phyloP scores from a whole-genome alignment of 2,888 invertebrate species.

The Phlogophora meticulosa region DNA sequence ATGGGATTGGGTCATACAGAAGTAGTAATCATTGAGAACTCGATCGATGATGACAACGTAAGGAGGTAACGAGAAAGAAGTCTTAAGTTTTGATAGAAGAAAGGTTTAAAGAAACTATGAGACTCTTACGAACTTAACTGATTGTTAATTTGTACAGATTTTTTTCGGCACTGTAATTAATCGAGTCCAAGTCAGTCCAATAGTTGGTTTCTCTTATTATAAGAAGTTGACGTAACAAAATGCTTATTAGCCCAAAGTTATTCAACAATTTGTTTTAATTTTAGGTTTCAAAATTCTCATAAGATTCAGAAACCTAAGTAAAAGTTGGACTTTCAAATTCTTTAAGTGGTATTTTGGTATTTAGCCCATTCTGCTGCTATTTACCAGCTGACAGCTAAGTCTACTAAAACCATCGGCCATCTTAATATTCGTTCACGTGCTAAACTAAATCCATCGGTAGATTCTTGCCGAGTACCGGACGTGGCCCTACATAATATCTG shows the following conservation, averaged over 20 bases:
- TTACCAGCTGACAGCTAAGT: not conserved
- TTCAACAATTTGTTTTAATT: constrained; percentile 5
- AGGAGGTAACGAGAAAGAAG: not conserved
- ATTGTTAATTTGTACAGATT: not conserved
- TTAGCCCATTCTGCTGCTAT: not conserved
- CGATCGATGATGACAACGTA: not conserved
- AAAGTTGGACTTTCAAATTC: no score
- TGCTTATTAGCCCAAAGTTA: not conserved
- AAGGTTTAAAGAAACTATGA: no score
- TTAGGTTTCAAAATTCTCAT: not conserved
- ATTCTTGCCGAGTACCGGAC: constrained; percentile 21
- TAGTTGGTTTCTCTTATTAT: not conserved
- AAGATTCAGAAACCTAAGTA: no score
- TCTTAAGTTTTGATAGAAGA: not conserved
- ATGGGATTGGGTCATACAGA: not conserved
- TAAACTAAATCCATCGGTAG: constrained; percentile 1
- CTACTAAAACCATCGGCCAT: not conserved
- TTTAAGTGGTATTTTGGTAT: no score
- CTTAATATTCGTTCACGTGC: not conserved
- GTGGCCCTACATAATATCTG: constrained; percentile 33
- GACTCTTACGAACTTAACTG: not conserved
- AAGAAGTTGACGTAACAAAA: not conserved
- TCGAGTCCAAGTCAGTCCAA: not conserved
- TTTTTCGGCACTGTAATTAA: not conserved
- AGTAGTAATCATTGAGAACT: no score